A percentile compares a stretch with the other conserved stretches of the same genome.
These are phyloP conservation scores for Gorsachius magnificus DNA, from an alignment of 2,797 vertebrate species.

Conservation along the genomic window DNA sequence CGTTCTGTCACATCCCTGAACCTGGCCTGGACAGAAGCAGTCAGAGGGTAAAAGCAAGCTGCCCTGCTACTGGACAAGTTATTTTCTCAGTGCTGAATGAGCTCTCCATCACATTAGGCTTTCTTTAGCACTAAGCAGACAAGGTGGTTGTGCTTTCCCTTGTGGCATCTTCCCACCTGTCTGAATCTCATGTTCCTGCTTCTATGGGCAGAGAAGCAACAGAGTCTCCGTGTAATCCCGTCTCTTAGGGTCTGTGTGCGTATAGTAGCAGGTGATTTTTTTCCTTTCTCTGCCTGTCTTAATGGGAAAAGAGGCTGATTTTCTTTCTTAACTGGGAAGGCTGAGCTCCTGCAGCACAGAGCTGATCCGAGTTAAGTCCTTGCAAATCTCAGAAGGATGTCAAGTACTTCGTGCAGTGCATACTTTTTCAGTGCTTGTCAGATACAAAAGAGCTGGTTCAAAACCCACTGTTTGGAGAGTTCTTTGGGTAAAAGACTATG, in stretches of 20 bases:
- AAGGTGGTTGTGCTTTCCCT: neutral
- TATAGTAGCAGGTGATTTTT: neutral
- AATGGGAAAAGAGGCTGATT: neutral
- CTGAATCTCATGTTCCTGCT: neutral
- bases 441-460: neutral
- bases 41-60: neutral
- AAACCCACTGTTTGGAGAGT: neutral
- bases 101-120: neutral
- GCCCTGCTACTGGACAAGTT: neutral
- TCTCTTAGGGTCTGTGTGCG: neutral
- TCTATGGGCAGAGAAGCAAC: neutral
- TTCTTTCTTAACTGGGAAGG: neutral
- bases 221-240: neutral
- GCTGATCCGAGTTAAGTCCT: neutral
- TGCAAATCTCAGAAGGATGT: neutral
- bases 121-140: neutral
- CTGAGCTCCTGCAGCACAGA: neutral
- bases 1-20: fast-evolving
- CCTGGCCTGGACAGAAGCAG: neutral
- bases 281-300: neutral
- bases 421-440: neutral
- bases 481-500: neutral
- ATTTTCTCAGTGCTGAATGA: neutral
- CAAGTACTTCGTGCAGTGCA: neutral
- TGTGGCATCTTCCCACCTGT: neutral